Evolutionary conservation across 2,797 vertebrate species (phyloP), one percentile per base, ranked within the genome.

Genomic region (Labroides dimidiatus): DNA sequence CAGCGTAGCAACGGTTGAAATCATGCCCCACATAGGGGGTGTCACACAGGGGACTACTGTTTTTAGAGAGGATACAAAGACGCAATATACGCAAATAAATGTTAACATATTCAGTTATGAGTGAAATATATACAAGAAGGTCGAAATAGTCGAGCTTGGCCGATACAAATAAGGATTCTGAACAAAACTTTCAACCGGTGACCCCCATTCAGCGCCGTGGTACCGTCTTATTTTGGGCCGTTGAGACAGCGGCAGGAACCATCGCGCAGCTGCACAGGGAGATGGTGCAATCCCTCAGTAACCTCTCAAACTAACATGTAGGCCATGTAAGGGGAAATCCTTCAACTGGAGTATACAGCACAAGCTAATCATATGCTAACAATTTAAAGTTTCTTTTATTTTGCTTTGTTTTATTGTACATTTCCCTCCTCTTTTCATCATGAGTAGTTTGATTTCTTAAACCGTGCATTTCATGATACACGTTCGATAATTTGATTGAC

Each of bases 1-100:
- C 51, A 85, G 84, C 89, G 69, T 90, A 86, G 91, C 87, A 94
- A 94, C 93, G 90, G 94, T 49, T n/a, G 24, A 17, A 79, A 92
- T 92, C 91, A 94, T 81, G 77, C 15, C 0, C 19, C 1, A 12
- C 24, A 17, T 10, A 33, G 78, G 67, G 67, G 72, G 41, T 1
- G 17, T 19, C 4, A 0, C 0, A 10, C 51, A 13, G 49, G 23
- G 10, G 0, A 5, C 13, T 10, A 10, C 30, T 4, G 30, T 15
- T 6, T 37, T 13, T 59, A n/a, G 6, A 10, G 0, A 1, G 16
- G 0, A 17, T 7, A 24, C n/a, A 2, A 0, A 20, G 0, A 43
- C 0, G 14, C 6, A 15, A 30, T 55, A 16, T 20, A 9, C 13
- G 19, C 0, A 5, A 19, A 4, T 12, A 1, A 33, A 64, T 23